These are phyloP conservation scores for Himalopsyche japonica DNA, from an alignment of 2,888 invertebrate species.

Conservation along the genomic window DNA sequence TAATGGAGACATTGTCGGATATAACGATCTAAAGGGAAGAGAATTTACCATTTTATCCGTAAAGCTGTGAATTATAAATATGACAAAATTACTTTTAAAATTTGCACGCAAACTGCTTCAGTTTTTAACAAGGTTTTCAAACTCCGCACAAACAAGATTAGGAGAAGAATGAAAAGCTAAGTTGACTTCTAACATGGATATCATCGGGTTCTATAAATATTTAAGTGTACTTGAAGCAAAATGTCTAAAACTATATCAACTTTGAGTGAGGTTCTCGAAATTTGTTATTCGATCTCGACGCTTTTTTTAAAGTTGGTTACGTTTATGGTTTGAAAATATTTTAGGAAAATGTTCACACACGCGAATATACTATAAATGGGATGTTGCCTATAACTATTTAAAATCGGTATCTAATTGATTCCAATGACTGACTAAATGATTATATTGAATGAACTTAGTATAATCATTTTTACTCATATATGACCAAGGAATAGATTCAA, in stretches of 20 bases:
- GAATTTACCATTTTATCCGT: neutral
- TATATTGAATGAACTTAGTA: too few relatives aligned
- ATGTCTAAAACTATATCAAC: neutral
- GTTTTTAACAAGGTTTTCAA: constrained; percentile 39
- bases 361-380: too few relatives aligned
- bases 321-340: neutral
- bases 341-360: too few relatives aligned
- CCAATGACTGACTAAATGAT: too few relatives aligned
- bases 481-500: too few relatives aligned
- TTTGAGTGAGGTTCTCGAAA: neutral
- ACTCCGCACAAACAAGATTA: constrained; percentile 14
- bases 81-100: constrained; percentile 34
- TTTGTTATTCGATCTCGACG: too few relatives aligned
- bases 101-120: constrained; percentile 32
- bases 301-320: too few relatives aligned
- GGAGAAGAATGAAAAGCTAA: constrained; percentile 30
- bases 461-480: too few relatives aligned
- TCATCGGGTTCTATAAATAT: constrained; percentile 36
- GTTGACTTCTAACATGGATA: constrained; percentile 32
- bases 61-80: constrained; percentile 34
- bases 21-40: neutral
- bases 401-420: too few relatives aligned
- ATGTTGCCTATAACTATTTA: too few relatives aligned
- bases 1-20: too few relatives aligned
- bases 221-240: constrained; percentile 23